Evolutionary conservation across 2,888 invertebrate species (phyloP).

Genomic region (Sarcophaga subvicina): DNA sequence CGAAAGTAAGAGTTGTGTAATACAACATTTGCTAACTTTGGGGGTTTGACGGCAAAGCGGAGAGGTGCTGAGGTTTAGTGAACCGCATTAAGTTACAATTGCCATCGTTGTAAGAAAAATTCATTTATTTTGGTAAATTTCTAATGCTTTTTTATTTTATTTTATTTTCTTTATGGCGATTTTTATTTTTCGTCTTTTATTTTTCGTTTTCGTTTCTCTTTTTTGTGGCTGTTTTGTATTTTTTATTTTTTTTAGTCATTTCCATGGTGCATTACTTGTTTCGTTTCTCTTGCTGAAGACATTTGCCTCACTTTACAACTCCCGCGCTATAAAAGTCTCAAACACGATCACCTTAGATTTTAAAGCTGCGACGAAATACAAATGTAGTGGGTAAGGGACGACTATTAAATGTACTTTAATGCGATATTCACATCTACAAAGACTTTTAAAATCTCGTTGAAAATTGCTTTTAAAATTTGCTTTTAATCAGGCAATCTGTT

Average conservation of each 20-base stretch:
- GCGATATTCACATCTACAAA: too few relatives aligned
- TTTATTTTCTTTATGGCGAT: neutral
- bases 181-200: constrained; percentile 20
- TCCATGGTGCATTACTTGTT: constrained; percentile 32
- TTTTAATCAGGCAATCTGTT: too few relatives aligned
- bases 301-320: constrained; percentile 43
- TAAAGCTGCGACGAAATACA: neutral
- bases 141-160: neutral
- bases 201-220: neutral
- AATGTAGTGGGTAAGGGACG: neutral
- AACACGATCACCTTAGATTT: constrained; percentile 54
- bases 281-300: neutral
- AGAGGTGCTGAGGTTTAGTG: neutral
- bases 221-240: too few relatives aligned
- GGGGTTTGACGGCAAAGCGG: neutral
- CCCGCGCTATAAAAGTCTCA: constrained; percentile 62
- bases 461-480: too few relatives aligned
- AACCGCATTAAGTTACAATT: constrained; percentile 53
- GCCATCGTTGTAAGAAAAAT: constrained; percentile 50
- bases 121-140: constrained; percentile 29
- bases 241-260: constrained; percentile 9
- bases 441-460: too few relatives aligned
- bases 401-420: neutral
- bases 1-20: constrained; percentile 66
- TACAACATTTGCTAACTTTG: neutral